Base-by-base conservation (phyloP, 2,888 invertebrate genomes). In the Aleiodes leptofemur region DNA sequence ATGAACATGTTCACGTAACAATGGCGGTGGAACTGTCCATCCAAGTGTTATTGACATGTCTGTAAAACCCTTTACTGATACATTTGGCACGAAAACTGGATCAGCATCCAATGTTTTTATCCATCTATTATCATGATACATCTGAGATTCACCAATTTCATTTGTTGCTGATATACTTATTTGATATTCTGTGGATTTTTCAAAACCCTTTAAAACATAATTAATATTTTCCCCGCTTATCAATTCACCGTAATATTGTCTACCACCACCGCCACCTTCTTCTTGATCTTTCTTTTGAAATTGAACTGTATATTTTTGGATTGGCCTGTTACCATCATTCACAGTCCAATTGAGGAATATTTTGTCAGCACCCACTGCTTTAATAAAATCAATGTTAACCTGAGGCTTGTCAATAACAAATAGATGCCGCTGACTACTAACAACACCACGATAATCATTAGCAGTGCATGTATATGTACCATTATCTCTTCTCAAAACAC, bases 281-380 rank as follows among this genome's bases (percentile, higher is more conserved):
- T 53, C 57, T 8, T 68, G 50, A 7, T 90, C 91, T 66, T 91
- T 91, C 80, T 91, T 91, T 90, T 92, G 91, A 79, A 91, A 90
- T 82, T 91, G 90, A 43, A 92, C 90, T 73, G 91, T 90, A 83
- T 93, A 94, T 29, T 88, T 87, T 79, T 91, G 90, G 23, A 95
- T 91, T 0, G 93, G 93, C 69, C 93, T 93, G 85, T 96, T 96
- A 77, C 95, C 95, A 77, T 94, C 92, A 76, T 93, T 93, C 0
- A 95, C 92, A 0, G 95, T 96, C 96, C 96, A 96, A 86, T 96
- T 96, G 0, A 96, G 87, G 87, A 93, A 97, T 59, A 97, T 92
- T 86, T 94, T 93, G 7, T 92, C 92, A 0, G 93, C 93, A 70
- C 94, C 95, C 16, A 96, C 95, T 0, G 95, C 93, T 86, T 95